A percentile compares a stretch with the other conserved stretches of the same genome.
These are phyloP conservation scores for Periparus ater DNA, from an alignment of 2,797 vertebrate genomes.

Conservation along the genomic window DNA sequence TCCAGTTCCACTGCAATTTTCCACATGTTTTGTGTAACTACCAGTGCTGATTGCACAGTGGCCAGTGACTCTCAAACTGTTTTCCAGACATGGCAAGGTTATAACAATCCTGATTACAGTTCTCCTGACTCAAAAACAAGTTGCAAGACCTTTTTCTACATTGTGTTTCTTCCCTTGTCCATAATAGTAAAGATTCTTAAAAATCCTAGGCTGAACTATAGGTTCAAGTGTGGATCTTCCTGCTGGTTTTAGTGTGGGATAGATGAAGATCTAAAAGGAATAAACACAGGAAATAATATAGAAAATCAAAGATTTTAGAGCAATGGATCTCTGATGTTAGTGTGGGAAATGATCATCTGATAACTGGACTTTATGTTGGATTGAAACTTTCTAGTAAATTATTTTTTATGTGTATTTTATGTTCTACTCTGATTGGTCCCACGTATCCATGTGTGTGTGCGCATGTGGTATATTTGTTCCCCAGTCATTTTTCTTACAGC, in stretches of 20 bases:
- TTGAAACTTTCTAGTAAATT: neutral
- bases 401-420: neutral
- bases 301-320: neutral
- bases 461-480: neutral
- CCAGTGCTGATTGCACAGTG: neutral
- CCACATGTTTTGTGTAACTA: neutral
- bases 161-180: neutral
- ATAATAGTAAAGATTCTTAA: neutral
- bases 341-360: neutral
- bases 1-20: neutral
- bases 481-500: neutral
- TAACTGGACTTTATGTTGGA: neutral
- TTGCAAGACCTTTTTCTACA: neutral
- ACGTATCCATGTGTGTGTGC: rapidly evolving
- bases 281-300: neutral
- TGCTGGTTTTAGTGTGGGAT: neutral
- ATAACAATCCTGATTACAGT: neutral
- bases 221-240: neutral
- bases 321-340: neutral
- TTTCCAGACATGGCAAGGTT: neutral
- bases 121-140: neutral
- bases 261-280: neutral
- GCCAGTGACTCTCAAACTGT: neutral
- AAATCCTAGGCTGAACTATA: neutral
- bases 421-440: neutral